Base-by-base conservation (phyloP, 1,140 invertebrate genomes). In the Ectropis grisescens region DNA sequence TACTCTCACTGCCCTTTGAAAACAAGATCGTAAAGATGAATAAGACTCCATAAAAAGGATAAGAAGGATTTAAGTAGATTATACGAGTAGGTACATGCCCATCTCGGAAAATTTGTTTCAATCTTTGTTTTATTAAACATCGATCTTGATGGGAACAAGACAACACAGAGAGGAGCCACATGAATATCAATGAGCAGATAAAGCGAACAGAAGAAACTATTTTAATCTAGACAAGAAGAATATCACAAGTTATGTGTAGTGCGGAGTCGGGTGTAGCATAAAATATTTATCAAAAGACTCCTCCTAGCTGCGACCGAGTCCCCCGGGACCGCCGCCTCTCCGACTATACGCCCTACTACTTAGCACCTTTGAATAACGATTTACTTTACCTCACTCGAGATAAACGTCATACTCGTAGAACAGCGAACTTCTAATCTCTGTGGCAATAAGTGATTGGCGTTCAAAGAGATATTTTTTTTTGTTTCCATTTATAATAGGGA, bases 261-360 rank as follows among this genome's bases (percentile, higher is more conserved):
- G 26, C 46, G 50, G 49, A 57, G 50, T 64, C 58, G 51, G 48
- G 41, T 53, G 51, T 42, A 56, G 53, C 58, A 65, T 71, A 69
- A 67, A 75, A 67, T 71, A 71, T 75, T 69, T 71, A 75, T 67
- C 67, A 71, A 71, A 72, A 56, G 62, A 58, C 46, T 62, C 47
- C 46, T 62, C 47, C 41, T 56, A 53, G 43, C 38, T 51, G 55
- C 44, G 57, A 36, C 42, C 37, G 37, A 22, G 33, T 59, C 64
- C 44, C 68, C 10, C 8, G 65, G 50, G 65, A 62, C 28, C 30
- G 31, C 13, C 35, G 26, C 47, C 39, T 47, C 41, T 42, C 34
- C 37, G 41, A 41, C 45, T 48, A 29, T 47, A 48, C 58, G 64
- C 46, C 55, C 43, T 42, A 42, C 45, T 58, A 50, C 51, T 69